These are phyloP conservation scores for Urocynchramus pylzowi DNA, from an alignment of 2,113 vertebrate species.

Conservation along the genomic window DNA sequence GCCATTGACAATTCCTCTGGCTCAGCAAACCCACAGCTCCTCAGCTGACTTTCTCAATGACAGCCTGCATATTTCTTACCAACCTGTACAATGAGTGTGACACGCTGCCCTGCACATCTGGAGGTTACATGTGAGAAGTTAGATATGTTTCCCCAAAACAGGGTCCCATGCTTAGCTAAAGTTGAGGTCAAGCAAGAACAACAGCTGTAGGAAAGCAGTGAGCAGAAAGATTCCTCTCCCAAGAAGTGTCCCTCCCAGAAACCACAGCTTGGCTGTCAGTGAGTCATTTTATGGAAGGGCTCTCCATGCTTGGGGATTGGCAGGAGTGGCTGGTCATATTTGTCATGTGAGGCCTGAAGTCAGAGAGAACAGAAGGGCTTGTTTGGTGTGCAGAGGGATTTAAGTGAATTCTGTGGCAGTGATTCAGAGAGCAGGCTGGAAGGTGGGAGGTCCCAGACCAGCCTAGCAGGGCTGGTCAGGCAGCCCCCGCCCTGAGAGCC, in stretches of 20 bases:
- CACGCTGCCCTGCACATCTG: not conserved
- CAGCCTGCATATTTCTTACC: not conserved
- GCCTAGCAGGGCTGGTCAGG: not conserved
- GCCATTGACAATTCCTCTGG: not conserved
- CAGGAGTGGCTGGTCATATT: not conserved
- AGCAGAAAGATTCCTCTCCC: not conserved
- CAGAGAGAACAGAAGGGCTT: not conserved
- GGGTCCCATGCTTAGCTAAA: not conserved
- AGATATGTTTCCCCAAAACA: not conserved
- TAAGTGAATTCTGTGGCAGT: not conserved
- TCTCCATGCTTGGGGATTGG: not conserved
- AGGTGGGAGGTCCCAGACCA: not conserved
- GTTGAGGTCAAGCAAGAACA: not conserved
- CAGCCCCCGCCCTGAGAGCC: not conserved
- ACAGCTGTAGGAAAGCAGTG: not conserved
- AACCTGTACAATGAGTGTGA: not conserved
- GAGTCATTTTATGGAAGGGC: not conserved
- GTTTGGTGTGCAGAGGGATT: not conserved
- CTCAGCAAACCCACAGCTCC: not conserved
- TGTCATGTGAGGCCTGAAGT: not conserved
- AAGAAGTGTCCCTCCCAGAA: not conserved
- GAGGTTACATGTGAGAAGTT: not conserved
- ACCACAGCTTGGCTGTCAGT: not conserved
- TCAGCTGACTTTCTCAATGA: not conserved
- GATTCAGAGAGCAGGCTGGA: not conserved